Evolutionary conservation across 2,888 invertebrate genomes (phyloP).

Genomic region (Caenorhabditis macrosperma): DNA sequence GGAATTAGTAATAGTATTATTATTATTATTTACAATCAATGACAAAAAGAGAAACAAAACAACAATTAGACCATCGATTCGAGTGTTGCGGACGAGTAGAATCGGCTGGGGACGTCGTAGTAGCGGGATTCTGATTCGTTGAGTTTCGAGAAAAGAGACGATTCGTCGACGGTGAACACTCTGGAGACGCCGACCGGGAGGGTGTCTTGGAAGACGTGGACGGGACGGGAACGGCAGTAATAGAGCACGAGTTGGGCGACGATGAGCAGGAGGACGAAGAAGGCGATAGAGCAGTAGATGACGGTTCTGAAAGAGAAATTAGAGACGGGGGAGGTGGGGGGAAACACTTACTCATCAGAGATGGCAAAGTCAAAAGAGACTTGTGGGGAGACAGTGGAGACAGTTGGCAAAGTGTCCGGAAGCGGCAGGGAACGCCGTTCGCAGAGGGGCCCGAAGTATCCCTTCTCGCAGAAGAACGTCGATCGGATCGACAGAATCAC

Average conservation of each 20-base stretch:
- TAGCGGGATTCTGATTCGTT: neutral
- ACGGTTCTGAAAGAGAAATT: slow-evolving; percentile 24
- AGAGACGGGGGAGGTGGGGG: neutral
- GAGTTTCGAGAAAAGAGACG: neutral
- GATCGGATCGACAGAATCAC: slow-evolving; percentile 31
- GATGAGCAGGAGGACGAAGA: slow-evolving; percentile 21
- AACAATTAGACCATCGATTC: slow-evolving; percentile 8
- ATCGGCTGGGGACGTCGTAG: slow-evolving; percentile 23
- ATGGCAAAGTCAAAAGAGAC: neutral
- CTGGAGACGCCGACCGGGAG: neutral
- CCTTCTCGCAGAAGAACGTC: slow-evolving; percentile 17
- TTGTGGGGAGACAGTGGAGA: neutral
- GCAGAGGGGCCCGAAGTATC: slow-evolving; percentile 29
- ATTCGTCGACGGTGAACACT: slow-evolving; percentile 18
- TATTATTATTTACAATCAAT: slow-evolving; percentile 2
- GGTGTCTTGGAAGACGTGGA: neutral
- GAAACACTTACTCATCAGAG: slow-evolving; percentile 26
- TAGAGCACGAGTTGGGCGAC: neutral
- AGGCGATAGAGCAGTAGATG: slow-evolving; percentile 17
- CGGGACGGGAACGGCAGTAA: neutral
- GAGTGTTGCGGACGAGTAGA: neutral
- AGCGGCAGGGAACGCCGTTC: slow-evolving; percentile 16
- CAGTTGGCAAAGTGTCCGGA: too few species aligned
- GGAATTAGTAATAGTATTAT: too few species aligned
- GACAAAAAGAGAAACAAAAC: too few species aligned